Conservation (phyloP, 2,888 invertebrate genomes). For the Brassicogethes aeneus region DNA sequence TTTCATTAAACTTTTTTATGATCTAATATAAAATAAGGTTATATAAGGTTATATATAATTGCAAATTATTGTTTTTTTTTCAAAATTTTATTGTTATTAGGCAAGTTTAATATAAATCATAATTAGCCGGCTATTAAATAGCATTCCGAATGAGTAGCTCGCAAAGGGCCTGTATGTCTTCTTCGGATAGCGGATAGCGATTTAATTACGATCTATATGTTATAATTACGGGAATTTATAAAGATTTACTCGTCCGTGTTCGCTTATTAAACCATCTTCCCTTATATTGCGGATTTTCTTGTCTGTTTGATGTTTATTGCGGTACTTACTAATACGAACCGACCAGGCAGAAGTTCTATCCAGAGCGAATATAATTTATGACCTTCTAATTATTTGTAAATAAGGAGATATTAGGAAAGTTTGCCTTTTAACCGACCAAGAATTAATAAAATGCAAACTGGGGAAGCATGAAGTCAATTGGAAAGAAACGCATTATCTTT, state of each 20-base stretch:
- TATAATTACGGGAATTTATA: conserved; percentile 41
- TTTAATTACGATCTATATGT: conserved; percentile 41
- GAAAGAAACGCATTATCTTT: conserved; percentile 7
- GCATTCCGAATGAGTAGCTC: conserved; percentile 29
- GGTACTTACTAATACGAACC: conserved; percentile 25
- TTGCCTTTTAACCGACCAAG: conserved; percentile 10
- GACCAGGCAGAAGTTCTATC: conserved; percentile 19
- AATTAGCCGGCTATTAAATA: neutral
- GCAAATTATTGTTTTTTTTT: too few relatives aligned
- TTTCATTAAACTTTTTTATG: too few relatives aligned
- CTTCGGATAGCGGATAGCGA: conserved; percentile 35
- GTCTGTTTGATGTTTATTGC: conserved; percentile 31
- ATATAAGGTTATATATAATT: too few relatives aligned
- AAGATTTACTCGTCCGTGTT: conserved; percentile 36
- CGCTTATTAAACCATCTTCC: conserved; percentile 29
- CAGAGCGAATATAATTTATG: conserved; percentile 27
- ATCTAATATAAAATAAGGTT: too few relatives aligned
- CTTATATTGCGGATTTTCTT: neutral
- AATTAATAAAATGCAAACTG: conserved; percentile 17
- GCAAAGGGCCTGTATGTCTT: conserved; percentile 31
- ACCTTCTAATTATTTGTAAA: conserved; percentile 28
- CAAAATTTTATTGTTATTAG: too few relatives aligned
- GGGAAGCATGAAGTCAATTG: conserved; percentile 16
- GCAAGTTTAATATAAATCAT: neutral
- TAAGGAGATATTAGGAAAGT: conserved; percentile 16